Evolutionary conservation across 2,113 vertebrate genomes (phyloP), one percentile per base, ranked within the genome.

Genomic region (Stercorarius parasiticus): DNA sequence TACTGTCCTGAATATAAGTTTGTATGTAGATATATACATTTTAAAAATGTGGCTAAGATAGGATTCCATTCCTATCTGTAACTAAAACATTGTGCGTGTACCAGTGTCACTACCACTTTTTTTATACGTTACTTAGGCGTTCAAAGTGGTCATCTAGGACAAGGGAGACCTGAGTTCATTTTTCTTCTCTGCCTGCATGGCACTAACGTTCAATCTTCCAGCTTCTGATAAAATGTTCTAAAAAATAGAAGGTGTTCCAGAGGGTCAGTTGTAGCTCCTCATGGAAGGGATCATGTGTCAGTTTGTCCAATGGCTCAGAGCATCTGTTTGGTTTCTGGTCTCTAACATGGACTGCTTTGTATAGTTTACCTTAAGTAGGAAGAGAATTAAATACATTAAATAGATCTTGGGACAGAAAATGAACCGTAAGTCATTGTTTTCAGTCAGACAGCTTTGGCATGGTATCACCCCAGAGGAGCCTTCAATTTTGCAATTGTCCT

Each of bases 51-150:
- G 47, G 1, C 20, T 55, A 30, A 47, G 14, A 34, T 5, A 42
- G 32, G 6, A 64, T 82, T 85, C 70, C 1, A 1, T 82, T 88
- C 13, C 16, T 66, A 20, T 27, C 36, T 53, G 10, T 38, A 80
- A 36, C 7, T 81, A 84, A 66, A 72, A 25, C 12, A 15, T 1
- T n/a, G 12, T 52, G 36, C 0, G 0, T 17, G 9, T 67, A 53
- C 26, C 1, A 2, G 32, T 80, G 49, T 59, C 34, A 27, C 30
- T 80, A 21, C 36, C 36, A 56, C 11, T 3, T 73, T 92, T 32
- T 43, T 69, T 43, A 21, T 36, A 43, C 0, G 0, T 56, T 29
- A 18, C 26, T 88, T 50, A 40, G 9, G 4, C 73, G 10, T 59
- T 81, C 45, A 14, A 49, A 86, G 11, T 61, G 19, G 26, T 73